phyloP scores from a whole-genome alignment of 92 coral and sea anemone genomes.

The Phenganax subtilis region DNA sequence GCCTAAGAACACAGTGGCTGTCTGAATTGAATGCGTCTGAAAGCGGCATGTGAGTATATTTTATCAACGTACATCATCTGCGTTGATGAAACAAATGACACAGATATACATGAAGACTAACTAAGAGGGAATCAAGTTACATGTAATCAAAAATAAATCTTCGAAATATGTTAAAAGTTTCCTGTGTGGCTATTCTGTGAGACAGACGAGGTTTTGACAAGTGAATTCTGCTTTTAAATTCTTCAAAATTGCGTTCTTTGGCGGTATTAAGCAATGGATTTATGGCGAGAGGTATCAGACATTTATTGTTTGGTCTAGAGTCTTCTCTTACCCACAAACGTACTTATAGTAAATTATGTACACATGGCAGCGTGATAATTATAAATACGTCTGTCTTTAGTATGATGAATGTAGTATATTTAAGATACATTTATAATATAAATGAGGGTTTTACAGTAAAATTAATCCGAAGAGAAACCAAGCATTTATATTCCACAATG shows the following conservation, averaged over 20 bases:
- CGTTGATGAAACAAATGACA: conserved; percentile 7
- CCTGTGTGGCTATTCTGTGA: background rate
- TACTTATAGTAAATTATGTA: background rate
- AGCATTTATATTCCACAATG: background rate
- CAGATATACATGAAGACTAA: background rate
- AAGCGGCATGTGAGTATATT: conserved; percentile 9
- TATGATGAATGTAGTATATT: background rate
- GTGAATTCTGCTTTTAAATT: conserved; percentile 9
- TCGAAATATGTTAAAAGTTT: conserved; percentile 9
- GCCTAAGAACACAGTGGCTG: background rate
- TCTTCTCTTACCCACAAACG: background rate
- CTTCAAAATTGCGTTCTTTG: conserved; percentile 15
- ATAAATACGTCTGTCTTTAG: background rate
- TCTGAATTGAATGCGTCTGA: background rate
- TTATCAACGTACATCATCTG: conserved; percentile 1
- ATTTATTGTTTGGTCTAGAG: background rate
- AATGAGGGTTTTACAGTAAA: background rate
- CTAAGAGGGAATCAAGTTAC: conserved; percentile 17
- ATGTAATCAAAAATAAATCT: background rate
- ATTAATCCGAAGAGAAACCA: background rate
- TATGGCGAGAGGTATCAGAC: conserved; percentile 8
- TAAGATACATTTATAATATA: background rate
- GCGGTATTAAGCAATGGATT: conserved; percentile 7
- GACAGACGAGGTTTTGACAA: background rate
- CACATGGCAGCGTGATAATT: no score